Evolutionary conservation across 2,888 invertebrate genomes (phyloP), one percentile per base, ranked within the genome.

Genomic region (Caenorhabditis drosophilae): DNA sequence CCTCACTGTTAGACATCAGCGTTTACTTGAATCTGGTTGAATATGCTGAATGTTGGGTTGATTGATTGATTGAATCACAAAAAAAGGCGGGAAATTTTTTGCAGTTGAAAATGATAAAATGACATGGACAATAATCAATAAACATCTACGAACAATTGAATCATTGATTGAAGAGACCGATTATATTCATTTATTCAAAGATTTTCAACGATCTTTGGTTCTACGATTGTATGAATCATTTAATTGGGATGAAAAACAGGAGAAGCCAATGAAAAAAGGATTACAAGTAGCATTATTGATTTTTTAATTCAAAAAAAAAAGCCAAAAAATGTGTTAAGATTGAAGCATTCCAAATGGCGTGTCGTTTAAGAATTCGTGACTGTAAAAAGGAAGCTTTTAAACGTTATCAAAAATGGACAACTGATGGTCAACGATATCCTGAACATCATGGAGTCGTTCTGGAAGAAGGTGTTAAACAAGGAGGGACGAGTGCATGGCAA

Each of bases 101-200:
- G 20, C 50, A 73, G 73, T 62, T 15, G 78, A 78, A 53, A 20
- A 53, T 1, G 76, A 78, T 36, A 69, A 76, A 40, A 70, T 75
- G 59, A 70, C 75, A 18, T 78, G 78, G 77, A 51, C 73, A 9
- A 64, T 75, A 4, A 66, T 78, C 16, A 55, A 59, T n/a, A 64
- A 70, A 34, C 72, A 75, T 23, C 41, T 78, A 27, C 58, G 64
- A 45, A 49, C 47, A 12, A 73, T 79, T 27, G 78, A 78, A 50
- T 41, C 56, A 9, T 25, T 79, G n/a, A 60, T 79, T 15, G 60
- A 62, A 16, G 76, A 78, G 18, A 60, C 73, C 2, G 66, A 67
- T 3, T 55, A 70, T 36, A n/a, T 70, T 38, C 46, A 59, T 16
- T 16, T 70, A 15, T 75, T 76, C 52, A 56, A 68, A 55, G 72